These are phyloP conservation scores for Phylloscopus trochilus DNA, from an alignment of 2,113 vertebrate species.

Conservation along the genomic window DNA sequence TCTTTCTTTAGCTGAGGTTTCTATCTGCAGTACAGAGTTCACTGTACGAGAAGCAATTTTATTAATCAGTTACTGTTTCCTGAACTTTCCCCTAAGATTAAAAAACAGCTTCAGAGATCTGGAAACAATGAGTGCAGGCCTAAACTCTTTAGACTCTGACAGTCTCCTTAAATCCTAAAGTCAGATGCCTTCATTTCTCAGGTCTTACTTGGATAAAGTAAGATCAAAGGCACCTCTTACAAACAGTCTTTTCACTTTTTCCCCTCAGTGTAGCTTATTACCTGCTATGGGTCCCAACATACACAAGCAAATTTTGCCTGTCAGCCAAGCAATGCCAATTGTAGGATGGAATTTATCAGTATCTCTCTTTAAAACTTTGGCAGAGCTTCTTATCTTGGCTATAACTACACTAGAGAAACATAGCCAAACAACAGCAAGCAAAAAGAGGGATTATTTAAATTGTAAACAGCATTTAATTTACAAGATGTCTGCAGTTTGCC, in stretches of 20 bases:
- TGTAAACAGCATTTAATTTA: not conserved
- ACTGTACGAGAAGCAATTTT: not conserved
- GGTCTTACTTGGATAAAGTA: not conserved
- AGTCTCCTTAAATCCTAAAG: not conserved
- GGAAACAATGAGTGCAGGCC: not conserved
- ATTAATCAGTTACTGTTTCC: constrained; percentile 37
- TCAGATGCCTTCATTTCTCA: not conserved
- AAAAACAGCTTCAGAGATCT: not conserved
- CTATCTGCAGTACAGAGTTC: not conserved
- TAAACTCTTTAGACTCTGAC: not conserved
- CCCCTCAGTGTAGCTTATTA: not conserved
- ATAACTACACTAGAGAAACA: not conserved
- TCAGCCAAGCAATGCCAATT: not conserved
- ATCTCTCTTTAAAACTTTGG: not conserved
- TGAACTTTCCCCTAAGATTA: constrained; percentile 49
- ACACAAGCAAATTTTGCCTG: not conserved
- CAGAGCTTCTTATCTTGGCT: not conserved
- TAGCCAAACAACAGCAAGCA: not conserved
- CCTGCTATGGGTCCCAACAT: not conserved
- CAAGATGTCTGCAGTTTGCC: not conserved
- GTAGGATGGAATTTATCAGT: not conserved
- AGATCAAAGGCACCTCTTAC: not conserved
- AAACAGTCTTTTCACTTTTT: not conserved
- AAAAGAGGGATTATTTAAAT: not conserved
- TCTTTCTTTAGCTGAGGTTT: not conserved